phyloP scores from a whole-genome alignment of 2,797 vertebrate genomes.

The Typhlichthys subterraneus region DNA sequence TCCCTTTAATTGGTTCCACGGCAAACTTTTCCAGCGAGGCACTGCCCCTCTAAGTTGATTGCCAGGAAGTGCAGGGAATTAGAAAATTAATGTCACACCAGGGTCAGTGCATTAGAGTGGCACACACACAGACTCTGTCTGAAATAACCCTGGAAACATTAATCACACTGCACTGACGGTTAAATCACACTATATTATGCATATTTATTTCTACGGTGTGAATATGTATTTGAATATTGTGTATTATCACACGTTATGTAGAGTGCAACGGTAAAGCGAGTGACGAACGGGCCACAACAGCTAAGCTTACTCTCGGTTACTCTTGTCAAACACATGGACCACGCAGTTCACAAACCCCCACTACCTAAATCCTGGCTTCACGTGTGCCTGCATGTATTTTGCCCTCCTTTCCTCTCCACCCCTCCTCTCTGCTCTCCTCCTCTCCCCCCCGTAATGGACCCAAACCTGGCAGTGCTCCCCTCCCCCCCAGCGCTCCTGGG shows the following conservation, averaged over 20 bases:
- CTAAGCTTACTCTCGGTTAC: no score
- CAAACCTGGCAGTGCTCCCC: slow-evolving; percentile 66
- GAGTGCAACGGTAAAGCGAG: no score
- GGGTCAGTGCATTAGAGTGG: slow-evolving; percentile 67
- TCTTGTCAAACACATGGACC: no score
- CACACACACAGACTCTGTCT: slow-evolving; percentile 34
- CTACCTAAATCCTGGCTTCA: neutral
- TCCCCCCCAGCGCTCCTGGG: slow-evolving; percentile 67
- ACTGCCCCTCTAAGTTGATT: slow-evolving; percentile 78
- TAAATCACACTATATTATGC: slow-evolving; percentile 14
- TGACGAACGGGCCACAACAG: no score
- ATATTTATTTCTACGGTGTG: neutral
- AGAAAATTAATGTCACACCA: slow-evolving; percentile 75
- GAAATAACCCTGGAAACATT: slow-evolving; percentile 10
- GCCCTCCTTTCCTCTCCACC: neutral
- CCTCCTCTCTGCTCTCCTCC: neutral
- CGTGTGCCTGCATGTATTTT: neutral
- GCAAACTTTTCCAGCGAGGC: slow-evolving; percentile 72
- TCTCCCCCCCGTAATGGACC: slow-evolving; percentile 65
- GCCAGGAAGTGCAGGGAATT: slow-evolving; percentile 77
- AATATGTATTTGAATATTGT: neutral
- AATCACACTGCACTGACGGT: neutral
- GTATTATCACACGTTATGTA: neutral
- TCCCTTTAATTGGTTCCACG: slow-evolving; percentile 70
- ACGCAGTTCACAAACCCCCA: neutral